Evolutionary conservation across 2,888 invertebrate genomes (phyloP).

Genomic region (Drosophila neutralis): DNA sequence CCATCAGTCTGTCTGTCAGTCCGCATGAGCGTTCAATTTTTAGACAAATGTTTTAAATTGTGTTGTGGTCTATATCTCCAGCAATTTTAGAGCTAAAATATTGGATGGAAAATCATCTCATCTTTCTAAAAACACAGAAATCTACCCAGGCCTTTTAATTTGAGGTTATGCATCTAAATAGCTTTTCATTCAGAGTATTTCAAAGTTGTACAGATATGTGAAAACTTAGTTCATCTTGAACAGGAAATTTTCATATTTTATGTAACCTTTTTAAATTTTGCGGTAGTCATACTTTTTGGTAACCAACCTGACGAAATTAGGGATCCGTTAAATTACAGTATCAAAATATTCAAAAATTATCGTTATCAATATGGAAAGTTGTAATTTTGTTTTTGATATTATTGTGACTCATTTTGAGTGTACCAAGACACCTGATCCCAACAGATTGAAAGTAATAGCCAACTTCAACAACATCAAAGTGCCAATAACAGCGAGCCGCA

Average conservation of each 20-base stretch:
- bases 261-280: conserved; percentile 2
- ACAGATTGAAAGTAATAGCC: conserved; percentile 50
- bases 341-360: neutral
- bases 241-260: conserved; percentile 10
- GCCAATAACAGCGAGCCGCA: conserved; percentile 69
- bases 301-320: conserved; percentile 6
- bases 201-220: neutral
- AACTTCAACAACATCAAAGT: conserved; percentile 56
- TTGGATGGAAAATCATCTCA: neutral
- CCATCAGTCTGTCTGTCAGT: no score
- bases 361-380: conserved; percentile 13
- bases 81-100: neutral
- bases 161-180: conserved; percentile 8
- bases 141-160: neutral
- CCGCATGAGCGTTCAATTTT: no score
- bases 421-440: conserved; percentile 40
- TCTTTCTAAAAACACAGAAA: neutral
- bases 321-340: neutral
- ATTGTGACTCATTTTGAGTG: conserved; percentile 67
- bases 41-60: neutral
- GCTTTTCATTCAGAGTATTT: conserved; percentile 9
- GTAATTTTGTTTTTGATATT: conserved; percentile 69
- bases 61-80: neutral
- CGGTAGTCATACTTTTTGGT: neutral
- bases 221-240: neutral